phyloP scores from a whole-genome alignment of 2,888 invertebrate genomes.

The Drosophila glabriapex region DNA sequence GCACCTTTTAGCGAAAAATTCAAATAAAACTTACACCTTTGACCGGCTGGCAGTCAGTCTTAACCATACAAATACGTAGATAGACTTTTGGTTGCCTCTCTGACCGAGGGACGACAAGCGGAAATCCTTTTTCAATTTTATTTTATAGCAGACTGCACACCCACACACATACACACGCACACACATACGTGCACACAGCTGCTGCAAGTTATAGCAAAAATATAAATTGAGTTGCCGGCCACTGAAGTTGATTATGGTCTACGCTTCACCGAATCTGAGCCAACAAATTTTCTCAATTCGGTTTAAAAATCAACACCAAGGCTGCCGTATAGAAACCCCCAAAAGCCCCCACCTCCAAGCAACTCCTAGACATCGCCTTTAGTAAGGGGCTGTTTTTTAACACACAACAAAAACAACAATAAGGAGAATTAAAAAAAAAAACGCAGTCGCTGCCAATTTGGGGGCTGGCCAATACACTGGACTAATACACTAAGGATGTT shows the following conservation, averaged over 20 bases:
- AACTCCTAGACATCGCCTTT: constrained; percentile 17
- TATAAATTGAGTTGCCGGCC: constrained; percentile 83
- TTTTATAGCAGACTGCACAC: constrained; percentile 57
- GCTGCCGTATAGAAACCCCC: constrained; percentile 13
- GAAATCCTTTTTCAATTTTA: constrained; percentile 81
- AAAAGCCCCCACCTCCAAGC: constrained; percentile 2
- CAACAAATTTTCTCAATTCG: constrained; percentile 80
- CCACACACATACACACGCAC: constrained; percentile 33
- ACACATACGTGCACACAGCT: constrained; percentile 46
- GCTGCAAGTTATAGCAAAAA: constrained; percentile 67
- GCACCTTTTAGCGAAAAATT: constrained; percentile 74
- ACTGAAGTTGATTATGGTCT: constrained; percentile 84
- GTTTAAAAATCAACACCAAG: constrained; percentile 77
- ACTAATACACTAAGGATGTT: constrained; percentile 50
- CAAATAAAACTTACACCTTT: constrained; percentile 81
- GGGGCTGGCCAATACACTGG: constrained; percentile 46
- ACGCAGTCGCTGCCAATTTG: constrained; percentile 42
- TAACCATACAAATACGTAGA: constrained; percentile 48
- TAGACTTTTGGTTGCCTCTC: constrained; percentile 63
- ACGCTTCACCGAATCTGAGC: constrained; percentile 77
- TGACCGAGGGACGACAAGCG: constrained; percentile 72
- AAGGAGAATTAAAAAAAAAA: not conserved
- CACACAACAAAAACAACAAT: constrained; percentile 20
- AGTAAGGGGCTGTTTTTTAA: constrained; percentile 33
- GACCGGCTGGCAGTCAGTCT: constrained; percentile 33